A percentile compares a stretch with the other conserved stretches of the same genome.
Evolutionary conservation across 2,797 vertebrate species (phyloP).

Genomic region (Poecilia picta): DNA sequence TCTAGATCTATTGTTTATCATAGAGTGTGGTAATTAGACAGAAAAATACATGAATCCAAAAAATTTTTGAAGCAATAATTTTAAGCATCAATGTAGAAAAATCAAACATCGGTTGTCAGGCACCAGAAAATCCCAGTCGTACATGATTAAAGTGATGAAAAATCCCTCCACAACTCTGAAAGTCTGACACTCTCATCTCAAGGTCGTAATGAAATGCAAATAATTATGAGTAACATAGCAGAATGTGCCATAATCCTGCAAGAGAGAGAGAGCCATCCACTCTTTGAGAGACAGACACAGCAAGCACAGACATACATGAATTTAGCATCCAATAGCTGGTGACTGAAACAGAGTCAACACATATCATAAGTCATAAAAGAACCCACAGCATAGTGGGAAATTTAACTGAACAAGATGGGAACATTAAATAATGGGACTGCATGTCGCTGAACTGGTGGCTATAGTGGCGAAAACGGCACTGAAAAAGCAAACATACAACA

Average conservation of each 20-base stretch:
- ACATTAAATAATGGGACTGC: conserved; percentile 27
- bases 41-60: conserved; percentile 18
- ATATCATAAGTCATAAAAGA: conserved; percentile 25
- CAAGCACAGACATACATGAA: conserved; percentile 40
- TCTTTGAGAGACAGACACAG: conserved; percentile 49
- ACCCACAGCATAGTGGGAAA: conserved; percentile 16
- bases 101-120: conserved; percentile 36
- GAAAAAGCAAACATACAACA: conserved; percentile 34
- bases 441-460: conserved; percentile 6
- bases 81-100: conserved; percentile 42
- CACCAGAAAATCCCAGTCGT: conserved; percentile 29
- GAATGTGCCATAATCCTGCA: conserved; percentile 49
- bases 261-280: conserved; percentile 54
- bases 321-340: conserved; percentile 41
- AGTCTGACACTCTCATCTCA: conserved; percentile 42
- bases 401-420: conserved; percentile 30
- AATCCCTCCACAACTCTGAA: conserved; percentile 17
- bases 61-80: conserved; percentile 27
- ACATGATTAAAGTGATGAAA: conserved; percentile 50
- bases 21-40: not conserved
- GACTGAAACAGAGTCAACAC: conserved; percentile 28
- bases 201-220: conserved; percentile 59
- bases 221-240: conserved; percentile 28
- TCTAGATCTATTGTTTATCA: not conserved
- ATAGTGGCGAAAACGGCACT: conserved; percentile 48